Evolutionary conservation across 2,888 invertebrate genomes (phyloP), one percentile per base, ranked within the genome.

Genomic region (Hirtodrosophila alboralis): DNA sequence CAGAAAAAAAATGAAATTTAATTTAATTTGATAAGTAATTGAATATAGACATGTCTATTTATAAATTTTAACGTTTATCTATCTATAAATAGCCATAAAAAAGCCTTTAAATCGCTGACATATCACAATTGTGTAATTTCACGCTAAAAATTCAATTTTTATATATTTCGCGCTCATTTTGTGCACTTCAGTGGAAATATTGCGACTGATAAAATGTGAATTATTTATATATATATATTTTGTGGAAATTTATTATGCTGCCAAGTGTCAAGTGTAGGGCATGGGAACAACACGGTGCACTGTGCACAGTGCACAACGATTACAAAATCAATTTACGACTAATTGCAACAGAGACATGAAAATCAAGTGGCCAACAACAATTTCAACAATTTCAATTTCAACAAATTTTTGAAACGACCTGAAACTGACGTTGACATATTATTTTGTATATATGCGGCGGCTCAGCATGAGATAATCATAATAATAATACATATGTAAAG

Each of bases 271-370:
- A 56, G 56, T 67, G 56, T 21, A 45, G 63, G 40, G 45, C 67
- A 49, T 28, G 47, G 28, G 31, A 28, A 38, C 40, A n/a, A n/a
- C n/a, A n/a, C n/a, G n/a, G n/a, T n/a, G n/a, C n/a, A n/a, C n/a
- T n/a, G n/a, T n/a, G n/a, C n/a, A n/a, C n/a, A n/a, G 10, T 14
- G 31, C 31, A 18, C 31, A 45, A 28, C 21, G 63, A 62, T 63
- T 54, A 49, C 62, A 21, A 61, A 62, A 68, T 53, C 61, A 69
- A 71, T 71, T 71, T 52, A 65, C 47, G 14, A 45, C 71, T 69
- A 65, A 71, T 70, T 70, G 54, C 43, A 51, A 41, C 34, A 40
- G 34, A 54, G 59, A 44, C 31, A 34, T 33, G 28, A 40, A 52
- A 40, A 37, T 16, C 44, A 52, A 51, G 34, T 41, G 16, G 13